Evolutionary conservation across 1,140 invertebrate species (phyloP).

Genomic region (Tenebrio molitor): DNA sequence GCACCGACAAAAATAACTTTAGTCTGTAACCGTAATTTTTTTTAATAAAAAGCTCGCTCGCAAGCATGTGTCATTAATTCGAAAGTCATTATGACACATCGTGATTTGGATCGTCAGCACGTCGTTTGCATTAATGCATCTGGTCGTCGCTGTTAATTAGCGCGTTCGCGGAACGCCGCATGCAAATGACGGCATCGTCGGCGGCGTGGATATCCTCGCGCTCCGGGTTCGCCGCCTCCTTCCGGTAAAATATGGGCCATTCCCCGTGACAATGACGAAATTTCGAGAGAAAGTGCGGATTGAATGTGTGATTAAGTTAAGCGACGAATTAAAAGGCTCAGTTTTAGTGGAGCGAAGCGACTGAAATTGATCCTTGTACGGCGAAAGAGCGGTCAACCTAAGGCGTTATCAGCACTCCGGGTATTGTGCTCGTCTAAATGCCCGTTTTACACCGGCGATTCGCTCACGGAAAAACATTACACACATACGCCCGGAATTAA

Average conservation of each 20-base stretch:
- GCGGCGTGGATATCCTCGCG: too few species aligned
- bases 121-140: neutral
- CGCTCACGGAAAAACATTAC: slow-evolving; percentile 39
- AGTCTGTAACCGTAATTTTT: too few species aligned
- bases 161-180: slow-evolving; percentile 7
- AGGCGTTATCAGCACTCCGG: slow-evolving; percentile 41
- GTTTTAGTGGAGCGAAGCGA: slow-evolving; percentile 48
- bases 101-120: neutral
- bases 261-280: slow-evolving; percentile 46
- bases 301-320: slow-evolving; percentile 50
- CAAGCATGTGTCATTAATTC: too few species aligned
- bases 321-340: slow-evolving; percentile 50
- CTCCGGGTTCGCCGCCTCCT: neutral
- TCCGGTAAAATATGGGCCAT: slow-evolving; percentile 46
- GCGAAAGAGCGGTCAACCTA: slow-evolving; percentile 43
- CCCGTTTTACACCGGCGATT: slow-evolving; percentile 39
- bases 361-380: slow-evolving; percentile 49
- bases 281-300: slow-evolving; percentile 46
- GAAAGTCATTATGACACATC: neutral
- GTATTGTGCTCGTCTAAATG: slow-evolving; percentile 40
- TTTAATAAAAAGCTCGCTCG: too few species aligned
- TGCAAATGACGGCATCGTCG: slow-evolving; percentile 13
- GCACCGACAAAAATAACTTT: too few species aligned
- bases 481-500: slow-evolving; percentile 34
- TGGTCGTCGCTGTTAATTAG: slow-evolving; percentile 18